phyloP scores from a whole-genome alignment of 1,140 invertebrate genomes.

The Hycleus phaleratus region DNA sequence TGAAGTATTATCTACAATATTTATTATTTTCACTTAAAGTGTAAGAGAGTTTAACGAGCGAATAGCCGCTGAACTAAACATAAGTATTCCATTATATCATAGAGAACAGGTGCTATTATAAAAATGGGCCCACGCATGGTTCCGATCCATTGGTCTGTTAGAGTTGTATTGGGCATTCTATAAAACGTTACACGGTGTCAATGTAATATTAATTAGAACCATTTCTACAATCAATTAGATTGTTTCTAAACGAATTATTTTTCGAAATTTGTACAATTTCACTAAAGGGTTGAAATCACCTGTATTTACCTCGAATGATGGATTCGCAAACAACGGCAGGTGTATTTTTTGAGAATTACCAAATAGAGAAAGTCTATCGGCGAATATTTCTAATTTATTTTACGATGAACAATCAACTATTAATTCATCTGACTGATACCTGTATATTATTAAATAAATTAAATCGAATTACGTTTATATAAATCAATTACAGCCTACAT shows the following conservation, averaged over 20 bases:
- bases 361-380: no score
- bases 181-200: slow-evolving; percentile 22
- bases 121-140: slow-evolving; percentile 31
- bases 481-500: no score
- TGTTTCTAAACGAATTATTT: background rate
- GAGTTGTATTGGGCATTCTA: no score
- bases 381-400: no score
- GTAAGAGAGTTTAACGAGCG: slow-evolving; percentile 28
- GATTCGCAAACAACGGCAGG: no score
- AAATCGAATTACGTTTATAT: no score
- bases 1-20: slow-evolving; percentile 23
- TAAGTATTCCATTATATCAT: slow-evolving; percentile 34
- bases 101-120: slow-evolving; percentile 32
- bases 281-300: no score
- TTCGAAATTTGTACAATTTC: background rate
- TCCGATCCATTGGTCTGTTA: slow-evolving; percentile 18
- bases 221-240: background rate
- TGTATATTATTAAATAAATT: no score
- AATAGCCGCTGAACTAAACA: slow-evolving; percentile 24
- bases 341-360: no score
- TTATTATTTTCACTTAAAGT: slow-evolving; percentile 31
- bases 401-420: no score
- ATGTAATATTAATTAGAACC: slow-evolving; percentile 27
- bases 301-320: no score
- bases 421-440: no score